A percentile compares a stretch with the other conserved stretches of the same genome.
Evolutionary conservation across 2,888 invertebrate genomes (phyloP).

Genomic region (Netelia virgata): DNA sequence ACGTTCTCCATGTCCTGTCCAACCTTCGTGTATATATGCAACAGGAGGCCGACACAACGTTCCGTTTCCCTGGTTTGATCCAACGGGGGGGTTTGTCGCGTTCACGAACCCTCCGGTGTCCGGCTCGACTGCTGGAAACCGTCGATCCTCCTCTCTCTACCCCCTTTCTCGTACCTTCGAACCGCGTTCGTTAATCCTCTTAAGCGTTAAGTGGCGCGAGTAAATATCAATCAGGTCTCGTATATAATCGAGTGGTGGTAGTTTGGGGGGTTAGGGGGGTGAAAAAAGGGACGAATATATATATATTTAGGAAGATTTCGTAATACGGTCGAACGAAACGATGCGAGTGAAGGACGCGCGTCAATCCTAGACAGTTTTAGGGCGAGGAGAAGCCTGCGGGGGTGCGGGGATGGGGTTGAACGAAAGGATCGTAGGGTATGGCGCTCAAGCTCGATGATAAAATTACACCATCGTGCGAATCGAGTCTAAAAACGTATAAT

Average conservation of each 20-base stretch:
- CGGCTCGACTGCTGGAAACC: constrained; percentile 46
- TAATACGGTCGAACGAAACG: constrained; percentile 4
- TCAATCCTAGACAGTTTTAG: neutral
- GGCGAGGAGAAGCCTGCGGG: neutral
- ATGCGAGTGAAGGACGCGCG: constrained; percentile 35
- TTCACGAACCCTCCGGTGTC: constrained; percentile 46
- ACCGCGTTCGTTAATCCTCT: constrained; percentile 82
- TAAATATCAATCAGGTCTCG: constrained; percentile 83
- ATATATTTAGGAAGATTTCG: constrained; percentile 11
- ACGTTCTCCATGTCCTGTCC: constrained; percentile 46
- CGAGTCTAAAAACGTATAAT: neutral
- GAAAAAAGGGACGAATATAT: neutral
- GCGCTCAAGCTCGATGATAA: neutral
- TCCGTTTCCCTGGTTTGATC: constrained; percentile 51
- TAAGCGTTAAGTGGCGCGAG: constrained; percentile 81
- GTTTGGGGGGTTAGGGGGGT: constrained; percentile 7
- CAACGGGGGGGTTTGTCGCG: constrained; percentile 30
- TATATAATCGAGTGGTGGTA: constrained; percentile 64
- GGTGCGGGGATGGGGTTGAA: neutral
- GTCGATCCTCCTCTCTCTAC: constrained; percentile 2
- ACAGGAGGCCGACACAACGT: constrained; percentile 17
- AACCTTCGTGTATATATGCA: constrained; percentile 58
- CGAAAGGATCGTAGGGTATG: neutral
- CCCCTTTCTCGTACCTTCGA: constrained; percentile 44
- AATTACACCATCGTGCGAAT: neutral